Base-by-base conservation (phyloP, 2,888 invertebrate genomes). In the Mycogona germanica region DNA sequence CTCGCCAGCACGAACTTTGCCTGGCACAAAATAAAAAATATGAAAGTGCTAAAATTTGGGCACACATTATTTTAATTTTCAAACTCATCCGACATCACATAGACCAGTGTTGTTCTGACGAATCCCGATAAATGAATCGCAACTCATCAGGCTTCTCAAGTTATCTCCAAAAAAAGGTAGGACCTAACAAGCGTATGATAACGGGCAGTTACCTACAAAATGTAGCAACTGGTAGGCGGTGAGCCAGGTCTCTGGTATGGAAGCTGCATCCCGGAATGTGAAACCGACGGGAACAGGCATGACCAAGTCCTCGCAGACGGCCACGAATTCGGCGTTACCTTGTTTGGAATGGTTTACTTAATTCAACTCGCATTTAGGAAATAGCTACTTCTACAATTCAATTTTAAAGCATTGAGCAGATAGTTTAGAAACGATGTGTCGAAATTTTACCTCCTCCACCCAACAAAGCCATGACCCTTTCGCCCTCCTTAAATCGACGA, bases 241-340 rank as follows among this genome's bases (percentile, higher is more conserved):
- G 3, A 70, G 61, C 69, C 70, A 70, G 1, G 65, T 68, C 59
- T 71, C 71, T 3, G 71, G 70, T 37, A 72, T 67, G 9, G 67
- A 68, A 29, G 67, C 70, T n/a, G 70, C 70, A 42, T 63, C 56
- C 7, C 55, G 58, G 46, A 66, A 63, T 14, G 59, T 53, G 59
- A 69, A 58, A 9, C 52, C 57, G 2, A 57, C 37, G 2, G 70
- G 69, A 17, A 70, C 53, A 23, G 51, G 53, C 48, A 60, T 50
- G 25, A 51, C 25, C 12, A 58, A 52, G 14, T 53, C 53, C 50
- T 55, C 55, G 21, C 64, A 62, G 3, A 62, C 64, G 3, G 66
- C 62, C 12, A 66, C 69, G 61, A 64, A 71, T 58, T 71, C 68
- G 7, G 70, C 70, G 64, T 71, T 67, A 7, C 53, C 53, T 53